Evolutionary conservation across 2,113 vertebrate genomes (phyloP), one percentile per base, ranked within the genome.

Genomic region (Muntiacus reevesi): DNA sequence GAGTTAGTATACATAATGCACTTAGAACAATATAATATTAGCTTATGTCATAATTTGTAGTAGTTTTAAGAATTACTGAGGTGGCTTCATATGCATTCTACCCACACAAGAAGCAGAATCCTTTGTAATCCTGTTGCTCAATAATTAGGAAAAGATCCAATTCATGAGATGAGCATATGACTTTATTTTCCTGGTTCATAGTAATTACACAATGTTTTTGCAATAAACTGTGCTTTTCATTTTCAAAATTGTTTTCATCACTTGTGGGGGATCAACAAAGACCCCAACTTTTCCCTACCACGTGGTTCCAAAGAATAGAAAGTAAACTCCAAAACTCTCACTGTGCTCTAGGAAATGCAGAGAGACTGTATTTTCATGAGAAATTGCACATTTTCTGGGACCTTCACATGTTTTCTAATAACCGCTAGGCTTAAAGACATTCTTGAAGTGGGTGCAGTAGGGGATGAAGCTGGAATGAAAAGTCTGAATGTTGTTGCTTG

Each of bases 391-490:
- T 89, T 91, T 95, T 84, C 54, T 79, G 54, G 47, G 28, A 8
- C 55, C n/a, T 84, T 55, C 43, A 45, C 4, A 2, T 91, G 60
- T 83, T 94, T 97, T 67, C 55, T 78, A 88, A 85, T 87, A 97
- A 82, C 30, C 3, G 30, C 40, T 87, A 89, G 91, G 79, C 33
- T 45, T 45, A 30, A 64, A 93, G 84, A 64, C 97, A 95, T 98
- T 98, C 83, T 95, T 95, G 50, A 91, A 87, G n/a, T 84, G 95
- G 97, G 93, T n/a, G 94, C 89, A 97, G 91, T 59, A 95, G 76
- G 60, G 76, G 55, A 91, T 87, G 89, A 79, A 59, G 27, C 67
- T 54, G 67, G 86, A 95, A 97, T 91, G 92, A 89, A 71, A 96
- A 57, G 62, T 47, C 55, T 7, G 55, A 71, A 33, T 28, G 40